These are phyloP conservation scores for Ficedula albicollis DNA, from an alignment of 2,797 vertebrate genomes.

Conservation along the genomic window DNA sequence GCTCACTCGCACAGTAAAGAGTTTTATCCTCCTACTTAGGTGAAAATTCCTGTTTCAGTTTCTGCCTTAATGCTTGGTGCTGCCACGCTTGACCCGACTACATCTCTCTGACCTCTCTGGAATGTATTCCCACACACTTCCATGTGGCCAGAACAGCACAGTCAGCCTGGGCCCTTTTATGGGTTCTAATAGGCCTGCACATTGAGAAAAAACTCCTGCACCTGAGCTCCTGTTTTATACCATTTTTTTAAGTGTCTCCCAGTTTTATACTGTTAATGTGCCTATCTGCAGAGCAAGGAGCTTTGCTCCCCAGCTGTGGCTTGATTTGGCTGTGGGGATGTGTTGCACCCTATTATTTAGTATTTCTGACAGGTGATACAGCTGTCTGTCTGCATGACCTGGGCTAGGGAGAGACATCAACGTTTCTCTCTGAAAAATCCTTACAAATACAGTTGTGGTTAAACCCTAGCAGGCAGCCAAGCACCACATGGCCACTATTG, in stretches of 20 bases:
- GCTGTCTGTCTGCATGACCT: not conserved
- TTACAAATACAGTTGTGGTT: not conserved
- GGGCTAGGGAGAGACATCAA: no score
- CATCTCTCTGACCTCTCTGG: not conserved
- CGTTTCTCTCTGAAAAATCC: not conserved
- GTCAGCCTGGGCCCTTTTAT: not conserved
- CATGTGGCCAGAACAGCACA: rapidly evolving
- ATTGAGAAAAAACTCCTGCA: rapidly evolving
- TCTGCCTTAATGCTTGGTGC: not conserved
- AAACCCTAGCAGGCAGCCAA: not conserved
- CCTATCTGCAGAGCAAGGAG: not conserved
- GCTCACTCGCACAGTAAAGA: not conserved
- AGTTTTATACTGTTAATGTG: not conserved
- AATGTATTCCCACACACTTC: not conserved
- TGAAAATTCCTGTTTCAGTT: not conserved
- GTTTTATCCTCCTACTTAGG: not conserved
- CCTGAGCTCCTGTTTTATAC: not conserved
- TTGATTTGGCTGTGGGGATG: not conserved
- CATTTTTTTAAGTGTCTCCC: no score
- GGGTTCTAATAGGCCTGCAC: not conserved
- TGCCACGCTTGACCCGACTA: not conserved
- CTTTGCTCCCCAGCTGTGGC: not conserved
- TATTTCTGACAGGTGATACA: rapidly evolving
- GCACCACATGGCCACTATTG: no score
- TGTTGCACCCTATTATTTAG: rapidly evolving